These are phyloP conservation scores for Callipepla californica DNA, from an alignment of 2,113 vertebrate species.

Conservation along the genomic window DNA sequence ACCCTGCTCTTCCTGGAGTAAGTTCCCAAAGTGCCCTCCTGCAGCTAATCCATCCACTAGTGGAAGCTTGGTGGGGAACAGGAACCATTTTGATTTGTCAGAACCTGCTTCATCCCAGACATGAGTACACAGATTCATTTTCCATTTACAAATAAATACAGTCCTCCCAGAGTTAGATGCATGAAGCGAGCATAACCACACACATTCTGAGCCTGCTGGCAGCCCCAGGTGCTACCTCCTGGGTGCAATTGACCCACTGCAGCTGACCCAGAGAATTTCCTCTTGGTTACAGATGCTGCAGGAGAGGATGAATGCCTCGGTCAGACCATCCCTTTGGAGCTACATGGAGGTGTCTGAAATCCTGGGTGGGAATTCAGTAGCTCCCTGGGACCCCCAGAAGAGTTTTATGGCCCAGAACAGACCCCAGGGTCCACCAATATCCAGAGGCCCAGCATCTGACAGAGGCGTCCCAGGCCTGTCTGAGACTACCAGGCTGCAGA, in stretches of 20 bases:
- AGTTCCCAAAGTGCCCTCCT: not conserved
- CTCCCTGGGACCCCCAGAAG: not conserved
- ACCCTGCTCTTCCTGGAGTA: not conserved
- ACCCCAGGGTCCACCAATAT: not conserved
- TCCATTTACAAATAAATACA: not conserved
- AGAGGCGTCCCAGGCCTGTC: not conserved
- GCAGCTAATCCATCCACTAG: accelerated
- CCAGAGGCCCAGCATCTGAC: not conserved
- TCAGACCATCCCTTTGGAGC: not conserved
- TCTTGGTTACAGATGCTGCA: not conserved
- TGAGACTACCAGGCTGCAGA: not conserved
- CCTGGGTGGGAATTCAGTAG: not conserved
- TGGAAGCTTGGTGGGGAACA: not conserved
- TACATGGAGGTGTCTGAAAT: not conserved
- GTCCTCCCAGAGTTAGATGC: not conserved
- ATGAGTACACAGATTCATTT: not conserved
- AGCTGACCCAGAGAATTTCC: not conserved
- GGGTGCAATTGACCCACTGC: accelerated
- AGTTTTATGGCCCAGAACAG: not conserved
- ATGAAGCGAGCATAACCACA: accelerated
- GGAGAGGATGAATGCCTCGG: not conserved
- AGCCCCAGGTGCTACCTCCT: not conserved
- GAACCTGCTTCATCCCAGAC: not conserved
- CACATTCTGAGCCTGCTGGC: not conserved
- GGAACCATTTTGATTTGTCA: not conserved